Evolutionary conservation across 2,797 vertebrate species (phyloP).

Genomic region (Alauda arvensis): DNA sequence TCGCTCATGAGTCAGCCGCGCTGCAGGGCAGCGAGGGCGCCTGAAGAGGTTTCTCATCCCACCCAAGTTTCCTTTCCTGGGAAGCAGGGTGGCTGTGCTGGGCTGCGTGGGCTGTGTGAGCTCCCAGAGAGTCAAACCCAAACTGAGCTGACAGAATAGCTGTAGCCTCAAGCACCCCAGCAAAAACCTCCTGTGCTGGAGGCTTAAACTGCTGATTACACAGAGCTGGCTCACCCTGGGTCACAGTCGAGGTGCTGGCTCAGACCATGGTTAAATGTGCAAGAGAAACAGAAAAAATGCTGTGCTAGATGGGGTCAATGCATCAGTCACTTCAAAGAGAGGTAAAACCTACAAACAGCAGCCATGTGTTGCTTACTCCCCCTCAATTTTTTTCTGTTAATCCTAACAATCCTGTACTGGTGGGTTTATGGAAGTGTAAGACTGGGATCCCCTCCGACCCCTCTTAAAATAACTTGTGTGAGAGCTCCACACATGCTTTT

Average conservation of each 20-base stretch:
- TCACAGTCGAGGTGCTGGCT: neutral
- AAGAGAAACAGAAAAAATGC: slow-evolving; percentile 7
- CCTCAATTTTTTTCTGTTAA: neutral
- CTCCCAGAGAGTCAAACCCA: slow-evolving; percentile 45
- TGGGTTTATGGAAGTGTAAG: neutral
- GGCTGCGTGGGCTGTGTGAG: slow-evolving; percentile 4
- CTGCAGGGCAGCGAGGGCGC: neutral
- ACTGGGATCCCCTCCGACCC: neutral
- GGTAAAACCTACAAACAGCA: neutral
- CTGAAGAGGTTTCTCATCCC: slow-evolving; percentile 50
- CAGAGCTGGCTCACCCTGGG: neutral
- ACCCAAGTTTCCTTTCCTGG: slow-evolving; percentile 52
- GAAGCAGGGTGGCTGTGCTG: neutral
- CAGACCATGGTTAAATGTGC: neutral
- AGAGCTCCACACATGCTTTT: neutral
- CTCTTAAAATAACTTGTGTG: neutral
- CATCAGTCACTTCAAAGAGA: neutral
- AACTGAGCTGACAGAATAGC: slow-evolving; percentile 24
- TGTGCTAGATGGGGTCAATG: neutral
- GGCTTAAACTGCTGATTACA: slow-evolving; percentile 2
- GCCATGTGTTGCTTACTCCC: neutral
- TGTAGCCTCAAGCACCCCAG: neutral
- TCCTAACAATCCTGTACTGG: neutral
- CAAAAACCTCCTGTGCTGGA: neutral
- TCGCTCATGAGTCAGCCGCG: neutral